Percentiles rank a stretch among this genome's conserved stretches.
Evolutionary conservation across 2,113 vertebrate genomes (phyloP).

Genomic region (Tyto alba): DNA sequence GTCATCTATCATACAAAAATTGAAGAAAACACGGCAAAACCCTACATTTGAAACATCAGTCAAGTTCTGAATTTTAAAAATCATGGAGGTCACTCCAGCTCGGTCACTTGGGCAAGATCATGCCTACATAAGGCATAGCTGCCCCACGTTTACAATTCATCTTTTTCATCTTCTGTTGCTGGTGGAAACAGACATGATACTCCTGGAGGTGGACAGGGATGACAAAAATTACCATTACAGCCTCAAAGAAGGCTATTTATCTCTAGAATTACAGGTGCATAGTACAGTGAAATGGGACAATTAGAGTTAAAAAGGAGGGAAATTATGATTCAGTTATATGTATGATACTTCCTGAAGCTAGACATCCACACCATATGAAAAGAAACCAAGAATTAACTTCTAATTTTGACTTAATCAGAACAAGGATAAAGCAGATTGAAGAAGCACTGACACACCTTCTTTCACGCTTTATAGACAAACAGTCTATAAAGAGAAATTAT

Average conservation of each 20-base stretch:
- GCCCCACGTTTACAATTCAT: neutral
- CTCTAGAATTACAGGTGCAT: neutral
- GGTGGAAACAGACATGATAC: slow-evolving; percentile 4
- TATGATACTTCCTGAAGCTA: neutral
- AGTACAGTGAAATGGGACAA: slow-evolving; percentile 4
- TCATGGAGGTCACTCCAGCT: neutral
- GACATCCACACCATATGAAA: neutral
- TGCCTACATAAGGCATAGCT: neutral
- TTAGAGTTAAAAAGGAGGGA: slow-evolving; percentile 9
- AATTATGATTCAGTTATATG: slow-evolving; percentile 3
- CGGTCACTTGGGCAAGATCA: neutral
- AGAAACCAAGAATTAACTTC: slow-evolving; percentile 14
- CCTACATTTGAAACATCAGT: neutral
- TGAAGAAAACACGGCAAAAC: neutral
- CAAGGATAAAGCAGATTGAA: neutral
- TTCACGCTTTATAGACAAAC: neutral
- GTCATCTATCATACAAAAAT: neutral
- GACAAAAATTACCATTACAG: slow-evolving; percentile 17
- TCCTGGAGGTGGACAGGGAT: neutral
- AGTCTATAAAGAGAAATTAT: neutral
- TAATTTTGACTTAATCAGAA: slow-evolving; percentile 4
- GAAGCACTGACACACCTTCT: neutral
- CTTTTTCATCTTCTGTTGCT: slow-evolving; percentile 2
- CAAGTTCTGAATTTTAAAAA: neutral
- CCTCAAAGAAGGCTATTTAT: slow-evolving; percentile 5